These are phyloP conservation scores for cattle (Bos taurus) DNA, from an alignment of 2,113 vertebrate species.

Conservation along the genomic window DNA sequence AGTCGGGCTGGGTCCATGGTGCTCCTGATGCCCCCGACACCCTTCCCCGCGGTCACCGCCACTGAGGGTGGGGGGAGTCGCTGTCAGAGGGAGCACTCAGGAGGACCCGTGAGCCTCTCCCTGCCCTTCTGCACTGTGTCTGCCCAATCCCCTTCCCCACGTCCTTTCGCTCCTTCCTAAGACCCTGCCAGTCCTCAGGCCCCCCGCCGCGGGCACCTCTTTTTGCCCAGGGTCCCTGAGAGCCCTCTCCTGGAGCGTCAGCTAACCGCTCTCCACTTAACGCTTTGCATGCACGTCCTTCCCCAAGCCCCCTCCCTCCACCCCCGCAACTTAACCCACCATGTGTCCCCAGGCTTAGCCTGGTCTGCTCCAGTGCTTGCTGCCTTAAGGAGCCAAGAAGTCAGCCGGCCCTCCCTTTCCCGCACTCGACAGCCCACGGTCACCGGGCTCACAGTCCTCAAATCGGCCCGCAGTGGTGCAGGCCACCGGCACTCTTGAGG, in stretches of 20 bases:
- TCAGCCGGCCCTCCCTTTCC: neutral
- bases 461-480: neutral
- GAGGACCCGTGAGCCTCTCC: neutral
- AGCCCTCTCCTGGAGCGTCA: neutral
- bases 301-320: neutral
- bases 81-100: neutral
- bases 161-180: neutral
- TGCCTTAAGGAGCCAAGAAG: neutral
- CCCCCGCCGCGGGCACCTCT: neutral
- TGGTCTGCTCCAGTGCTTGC: neutral
- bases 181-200: neutral
- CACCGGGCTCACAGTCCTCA: neutral
- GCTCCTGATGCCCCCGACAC: neutral
- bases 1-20: neutral
- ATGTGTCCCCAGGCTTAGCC: neutral
- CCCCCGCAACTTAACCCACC: neutral
- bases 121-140: neutral
- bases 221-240: neutral
- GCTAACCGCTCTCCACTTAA: neutral
- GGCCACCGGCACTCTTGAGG: neutral
- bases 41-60: neutral
- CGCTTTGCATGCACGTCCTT: neutral
- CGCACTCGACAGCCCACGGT: neutral
- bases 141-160: neutral
- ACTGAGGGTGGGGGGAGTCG: rapidly evolving